A percentile compares a stretch with the other conserved stretches of the same genome.
Evolutionary conservation across 2,888 invertebrate genomes (phyloP).

Genomic region (Hypselothyrea guttata): DNA sequence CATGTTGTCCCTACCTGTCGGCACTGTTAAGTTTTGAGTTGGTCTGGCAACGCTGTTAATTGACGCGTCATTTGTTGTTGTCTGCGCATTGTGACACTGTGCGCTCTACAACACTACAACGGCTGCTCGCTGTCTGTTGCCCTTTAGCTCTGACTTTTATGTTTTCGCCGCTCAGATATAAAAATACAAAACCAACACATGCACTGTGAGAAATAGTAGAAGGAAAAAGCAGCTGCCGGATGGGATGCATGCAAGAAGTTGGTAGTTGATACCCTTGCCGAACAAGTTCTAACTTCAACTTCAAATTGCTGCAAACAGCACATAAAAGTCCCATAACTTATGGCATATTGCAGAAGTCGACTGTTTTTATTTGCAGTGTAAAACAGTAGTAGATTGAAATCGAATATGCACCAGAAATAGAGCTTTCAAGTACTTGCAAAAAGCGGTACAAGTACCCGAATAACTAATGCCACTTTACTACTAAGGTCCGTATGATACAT

Average conservation of each 20-base stretch:
- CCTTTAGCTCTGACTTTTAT: constrained; percentile 73
- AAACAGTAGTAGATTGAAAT: not conserved
- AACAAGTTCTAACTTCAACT: constrained; percentile 17
- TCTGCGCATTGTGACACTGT: constrained; percentile 53
- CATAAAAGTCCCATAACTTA: constrained; percentile 4
- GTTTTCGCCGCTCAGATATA: constrained; percentile 67
- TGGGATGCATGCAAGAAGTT: constrained; percentile 23
- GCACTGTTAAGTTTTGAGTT: constrained; percentile 22
- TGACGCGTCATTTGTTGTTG: constrained; percentile 34
- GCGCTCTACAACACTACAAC: constrained; percentile 46
- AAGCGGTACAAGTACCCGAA: no score
- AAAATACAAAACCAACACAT: constrained; percentile 51
- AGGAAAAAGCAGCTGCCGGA: no score
- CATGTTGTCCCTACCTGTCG: constrained; percentile 47
- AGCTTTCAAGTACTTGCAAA: no score
- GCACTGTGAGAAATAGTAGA: constrained; percentile 26
- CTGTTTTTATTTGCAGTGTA: constrained; percentile 2
- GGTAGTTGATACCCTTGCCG: constrained; percentile 44
- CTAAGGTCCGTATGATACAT: no score
- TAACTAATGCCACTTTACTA: no score
- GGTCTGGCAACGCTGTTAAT: constrained; percentile 32
- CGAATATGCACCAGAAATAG: not conserved
- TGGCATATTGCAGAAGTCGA: not conserved
- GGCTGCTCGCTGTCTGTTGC: constrained; percentile 67
- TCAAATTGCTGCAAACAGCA: constrained; percentile 18